Percentiles rank a stretch among this genome's conserved stretches.
Evolutionary conservation across 2,113 vertebrate species (phyloP).

Genomic region (Brienomyrus brachyistius): DNA sequence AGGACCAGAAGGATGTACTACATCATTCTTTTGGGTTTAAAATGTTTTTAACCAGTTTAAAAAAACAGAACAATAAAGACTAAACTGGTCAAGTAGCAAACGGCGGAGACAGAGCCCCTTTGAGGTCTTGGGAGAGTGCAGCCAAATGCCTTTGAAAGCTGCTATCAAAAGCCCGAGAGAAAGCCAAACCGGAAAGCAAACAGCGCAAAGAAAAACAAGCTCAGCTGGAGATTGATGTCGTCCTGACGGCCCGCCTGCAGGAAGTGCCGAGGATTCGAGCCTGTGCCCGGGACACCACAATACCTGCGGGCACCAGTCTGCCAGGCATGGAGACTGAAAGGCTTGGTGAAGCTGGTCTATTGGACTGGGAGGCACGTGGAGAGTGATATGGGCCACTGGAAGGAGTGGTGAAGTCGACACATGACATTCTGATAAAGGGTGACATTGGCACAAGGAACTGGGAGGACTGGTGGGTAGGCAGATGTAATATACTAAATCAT

Average conservation of each 20-base stretch:
- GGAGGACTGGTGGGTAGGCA: background rate
- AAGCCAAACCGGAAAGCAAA: background rate
- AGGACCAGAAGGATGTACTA: background rate
- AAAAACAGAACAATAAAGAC: background rate
- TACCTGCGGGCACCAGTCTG: background rate
- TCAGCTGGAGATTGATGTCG: background rate
- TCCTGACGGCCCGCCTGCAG: background rate
- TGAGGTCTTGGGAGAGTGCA: slow-evolving; percentile 11
- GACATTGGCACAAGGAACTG: background rate
- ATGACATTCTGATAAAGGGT: background rate
- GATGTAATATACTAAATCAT: background rate
- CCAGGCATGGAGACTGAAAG: background rate
- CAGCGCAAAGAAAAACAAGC: background rate
- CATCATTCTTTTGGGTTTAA: background rate
- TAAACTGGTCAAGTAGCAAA: background rate
- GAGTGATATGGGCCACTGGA: background rate
- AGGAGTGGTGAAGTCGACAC: background rate
- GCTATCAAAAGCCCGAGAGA: background rate
- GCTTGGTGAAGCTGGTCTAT: background rate
- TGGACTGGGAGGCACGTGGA: background rate
- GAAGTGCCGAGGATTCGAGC: background rate
- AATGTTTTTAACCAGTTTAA: background rate
- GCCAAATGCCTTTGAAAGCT: background rate
- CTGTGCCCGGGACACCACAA: background rate
- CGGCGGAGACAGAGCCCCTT: background rate